phyloP scores from a whole-genome alignment of 2,888 invertebrate species.

The Siphlonurus alternatus region DNA sequence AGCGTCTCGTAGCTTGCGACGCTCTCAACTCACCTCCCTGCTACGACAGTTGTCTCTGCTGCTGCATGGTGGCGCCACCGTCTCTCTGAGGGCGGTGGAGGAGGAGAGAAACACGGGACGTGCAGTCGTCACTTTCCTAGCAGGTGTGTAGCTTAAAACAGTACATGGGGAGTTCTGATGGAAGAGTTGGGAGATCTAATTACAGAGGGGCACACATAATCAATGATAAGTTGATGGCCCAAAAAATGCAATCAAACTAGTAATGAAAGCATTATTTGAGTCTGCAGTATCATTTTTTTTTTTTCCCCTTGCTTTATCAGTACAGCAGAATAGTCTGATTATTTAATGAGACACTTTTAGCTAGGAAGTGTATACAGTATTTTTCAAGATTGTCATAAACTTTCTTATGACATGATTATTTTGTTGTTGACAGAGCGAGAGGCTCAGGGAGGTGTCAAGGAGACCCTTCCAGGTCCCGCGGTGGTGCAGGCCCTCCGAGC shows the following conservation, averaged over 20 bases:
- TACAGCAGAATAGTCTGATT: background rate
- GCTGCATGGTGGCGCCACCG: constrained; percentile 52
- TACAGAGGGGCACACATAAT: too few relatives aligned
- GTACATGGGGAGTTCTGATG: background rate
- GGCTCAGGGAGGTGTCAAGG: background rate
- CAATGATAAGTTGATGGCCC: too few relatives aligned
- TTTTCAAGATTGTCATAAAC: too few relatives aligned
- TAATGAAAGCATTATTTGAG: too few relatives aligned
- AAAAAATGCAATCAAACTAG: too few relatives aligned
- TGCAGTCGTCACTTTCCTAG: constrained; percentile 45
- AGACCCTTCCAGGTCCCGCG: constrained; percentile 37
- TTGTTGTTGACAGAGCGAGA: background rate
- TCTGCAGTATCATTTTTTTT: too few relatives aligned
- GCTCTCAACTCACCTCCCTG: constrained; percentile 56
- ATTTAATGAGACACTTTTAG: background rate
- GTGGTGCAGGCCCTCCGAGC: constrained; percentile 48
- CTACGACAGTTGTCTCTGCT: constrained; percentile 65
- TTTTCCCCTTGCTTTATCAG: too few relatives aligned
- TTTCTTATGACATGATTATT: background rate
- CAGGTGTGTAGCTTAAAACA: background rate
- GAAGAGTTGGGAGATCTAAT: background rate
- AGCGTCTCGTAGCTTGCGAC: constrained; percentile 46
- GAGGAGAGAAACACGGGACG: constrained; percentile 42
- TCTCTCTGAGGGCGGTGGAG: constrained; percentile 23
- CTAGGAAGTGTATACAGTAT: too few relatives aligned